A percentile compares a stretch with the other conserved stretches of the same genome.
Conservation (phyloP, 2,113 vertebrate species). For the Hyaena hyaena region DNA sequence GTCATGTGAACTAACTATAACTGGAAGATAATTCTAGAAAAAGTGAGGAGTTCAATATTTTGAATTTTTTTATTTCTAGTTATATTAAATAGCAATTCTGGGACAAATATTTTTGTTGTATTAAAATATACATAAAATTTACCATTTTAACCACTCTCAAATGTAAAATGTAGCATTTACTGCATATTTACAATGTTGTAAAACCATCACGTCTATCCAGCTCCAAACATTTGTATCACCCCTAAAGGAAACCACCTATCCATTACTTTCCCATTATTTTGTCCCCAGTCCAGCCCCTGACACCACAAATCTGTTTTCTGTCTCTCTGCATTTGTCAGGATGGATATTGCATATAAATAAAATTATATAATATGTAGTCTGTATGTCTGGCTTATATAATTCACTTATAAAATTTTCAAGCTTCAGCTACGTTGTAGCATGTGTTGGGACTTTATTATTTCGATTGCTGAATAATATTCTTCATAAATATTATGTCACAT, state of each 20-base stretch:
- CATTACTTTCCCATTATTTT: not conserved
- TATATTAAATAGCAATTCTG: not conserved
- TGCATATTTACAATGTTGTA: not conserved
- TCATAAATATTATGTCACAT: not conserved
- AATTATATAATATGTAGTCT: not conserved
- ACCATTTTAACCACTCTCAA: not conserved
- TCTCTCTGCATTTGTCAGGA: not conserved
- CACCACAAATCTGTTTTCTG: not conserved
- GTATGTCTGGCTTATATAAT: not conserved
- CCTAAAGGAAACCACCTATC: not conserved
- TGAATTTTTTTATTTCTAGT: not conserved
- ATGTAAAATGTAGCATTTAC: not conserved
- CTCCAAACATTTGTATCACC: not conserved
- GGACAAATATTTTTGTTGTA: not conserved
- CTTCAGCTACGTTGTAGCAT: not conserved
- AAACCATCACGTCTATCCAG: not conserved
- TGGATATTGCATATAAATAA: not conserved
- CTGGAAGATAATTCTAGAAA: not conserved
- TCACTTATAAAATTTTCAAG: not conserved
- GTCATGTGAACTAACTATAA: not conserved
- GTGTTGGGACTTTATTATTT: not conserved
- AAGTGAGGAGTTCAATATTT: not conserved
- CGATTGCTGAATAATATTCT: not conserved
- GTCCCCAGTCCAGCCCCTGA: not conserved
- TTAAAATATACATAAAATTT: not conserved